Evolutionary conservation across 2,888 invertebrate species (phyloP).

Genomic region (Pegoplata infirma): DNA sequence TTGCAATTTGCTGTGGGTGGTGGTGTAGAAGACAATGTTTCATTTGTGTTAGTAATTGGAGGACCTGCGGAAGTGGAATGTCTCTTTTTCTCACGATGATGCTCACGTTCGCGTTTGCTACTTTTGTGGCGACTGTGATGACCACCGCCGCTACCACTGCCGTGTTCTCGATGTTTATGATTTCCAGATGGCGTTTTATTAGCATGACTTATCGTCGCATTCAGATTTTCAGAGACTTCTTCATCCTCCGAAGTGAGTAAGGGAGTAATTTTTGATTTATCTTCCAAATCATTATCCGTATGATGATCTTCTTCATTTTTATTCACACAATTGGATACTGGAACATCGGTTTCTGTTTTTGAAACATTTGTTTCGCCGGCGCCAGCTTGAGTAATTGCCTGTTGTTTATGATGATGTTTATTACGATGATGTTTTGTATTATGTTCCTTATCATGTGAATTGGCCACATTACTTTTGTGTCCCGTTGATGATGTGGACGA

Average conservation of each 20-base stretch:
- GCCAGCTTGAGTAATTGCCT: slow-evolving; percentile 8
- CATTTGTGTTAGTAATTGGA: slow-evolving; percentile 24
- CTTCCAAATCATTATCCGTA: slow-evolving; percentile 30
- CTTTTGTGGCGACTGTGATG: slow-evolving; percentile 75
- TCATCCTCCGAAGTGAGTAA: slow-evolving; percentile 63
- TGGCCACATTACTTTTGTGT: slow-evolving; percentile 27
- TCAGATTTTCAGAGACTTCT: slow-evolving; percentile 33
- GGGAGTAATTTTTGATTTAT: slow-evolving; percentile 26
- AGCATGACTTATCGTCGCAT: slow-evolving; percentile 17
- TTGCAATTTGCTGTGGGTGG: slow-evolving; percentile 30
- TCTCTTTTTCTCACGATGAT: slow-evolving; percentile 76
- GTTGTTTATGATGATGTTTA: slow-evolving; percentile 65
- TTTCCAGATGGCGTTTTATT: slow-evolving; percentile 58
- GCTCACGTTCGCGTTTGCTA: slow-evolving; percentile 68
- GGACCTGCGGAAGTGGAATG: slow-evolving; percentile 69
- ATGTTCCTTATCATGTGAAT: slow-evolving; percentile 52
- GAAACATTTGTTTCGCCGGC: slow-evolving; percentile 73
- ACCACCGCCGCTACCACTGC: slow-evolving; percentile 65
- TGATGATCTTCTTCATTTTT: slow-evolving; percentile 26
- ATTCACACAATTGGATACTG: slow-evolving; percentile 29
- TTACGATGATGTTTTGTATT: slow-evolving; percentile 70
- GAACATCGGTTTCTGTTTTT: slow-evolving; percentile 76
- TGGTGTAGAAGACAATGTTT: slow-evolving; percentile 65
- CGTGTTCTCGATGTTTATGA: slow-evolving; percentile 69
- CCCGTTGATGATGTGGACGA: slow-evolving; percentile 22